These are phyloP conservation scores for Calycopis cecrops DNA, from an alignment of 1,140 invertebrate species.

Conservation along the genomic window DNA sequence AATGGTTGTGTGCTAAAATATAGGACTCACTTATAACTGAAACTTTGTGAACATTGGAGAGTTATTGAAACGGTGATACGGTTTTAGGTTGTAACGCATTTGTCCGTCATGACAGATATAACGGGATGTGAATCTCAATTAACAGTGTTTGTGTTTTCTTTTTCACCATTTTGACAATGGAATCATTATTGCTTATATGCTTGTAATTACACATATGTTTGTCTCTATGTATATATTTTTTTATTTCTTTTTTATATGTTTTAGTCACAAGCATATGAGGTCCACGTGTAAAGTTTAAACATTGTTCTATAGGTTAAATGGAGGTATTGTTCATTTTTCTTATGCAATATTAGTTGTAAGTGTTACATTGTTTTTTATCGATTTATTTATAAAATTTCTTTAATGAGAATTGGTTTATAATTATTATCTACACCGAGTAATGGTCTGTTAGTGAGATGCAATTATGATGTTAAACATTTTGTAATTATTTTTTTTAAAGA, in stretches of 20 bases:
- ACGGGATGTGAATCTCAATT: conserved; percentile 42
- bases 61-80: conserved; percentile 5
- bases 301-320: conserved; percentile 31
- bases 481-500: too few species aligned
- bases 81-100: conserved; percentile 10
- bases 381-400: conserved; percentile 58
- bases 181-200: conserved; percentile 29
- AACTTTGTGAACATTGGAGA: neutral
- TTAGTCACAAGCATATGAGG: conserved; percentile 8
- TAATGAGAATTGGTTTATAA: conserved; percentile 31
- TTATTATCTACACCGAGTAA: conserved; percentile 31
- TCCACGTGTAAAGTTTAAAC: neutral
- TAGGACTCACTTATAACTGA: conserved; percentile 33
- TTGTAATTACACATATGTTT: conserved; percentile 24
- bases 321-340: conserved; percentile 54
- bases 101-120: conserved; percentile 18
- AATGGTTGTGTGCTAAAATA: conserved; percentile 65
- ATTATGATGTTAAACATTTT: conserved; percentile 15
- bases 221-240: conserved; percentile 10
- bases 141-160: conserved; percentile 23
- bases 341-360: conserved; percentile 75
- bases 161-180: conserved; percentile 12
- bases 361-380: conserved; percentile 72
- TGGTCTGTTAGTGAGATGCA: conserved; percentile 37
- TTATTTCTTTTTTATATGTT: neutral